Evolutionary conservation across 2,797 vertebrate genomes (phyloP).

Genomic region (Falco concolor): DNA sequence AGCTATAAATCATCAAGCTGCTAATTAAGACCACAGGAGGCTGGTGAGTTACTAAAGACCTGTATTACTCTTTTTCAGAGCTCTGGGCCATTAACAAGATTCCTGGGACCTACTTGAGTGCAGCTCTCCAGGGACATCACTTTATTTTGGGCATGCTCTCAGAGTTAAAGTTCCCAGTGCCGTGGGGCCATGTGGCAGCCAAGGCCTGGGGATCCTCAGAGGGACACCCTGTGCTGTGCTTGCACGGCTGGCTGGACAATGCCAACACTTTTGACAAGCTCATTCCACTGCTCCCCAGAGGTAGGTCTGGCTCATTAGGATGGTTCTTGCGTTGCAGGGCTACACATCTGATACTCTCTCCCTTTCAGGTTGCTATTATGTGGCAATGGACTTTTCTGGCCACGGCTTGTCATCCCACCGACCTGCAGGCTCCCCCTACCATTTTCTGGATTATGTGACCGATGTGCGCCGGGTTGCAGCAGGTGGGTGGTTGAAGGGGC

Average conservation of each 20-base stretch:
- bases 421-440: constrained; percentile 77
- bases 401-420: constrained; percentile 88
- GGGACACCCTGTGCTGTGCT: constrained; percentile 82
- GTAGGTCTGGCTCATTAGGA: background rate
- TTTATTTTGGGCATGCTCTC: constrained; percentile 43
- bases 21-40: background rate
- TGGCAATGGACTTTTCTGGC: constrained; percentile 87
- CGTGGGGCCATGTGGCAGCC: constrained; percentile 88
- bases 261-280: constrained; percentile 87
- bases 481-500: constrained; percentile 63
- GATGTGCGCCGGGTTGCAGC: constrained; percentile 79
- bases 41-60: background rate
- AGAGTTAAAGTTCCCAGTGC: constrained; percentile 82
- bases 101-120: background rate
- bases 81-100: background rate
- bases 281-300: constrained; percentile 86
- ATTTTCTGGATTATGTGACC: constrained; percentile 76
- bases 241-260: constrained; percentile 93
- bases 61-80: constrained; percentile 24
- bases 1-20: background rate
- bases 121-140: background rate
- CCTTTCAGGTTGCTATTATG: constrained; percentile 78
- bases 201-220: constrained; percentile 83
- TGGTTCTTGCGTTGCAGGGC: background rate
- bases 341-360: background rate